Conservation (phyloP, 2,797 vertebrate species). For the Ctenochaetus hawaiiensis region DNA sequence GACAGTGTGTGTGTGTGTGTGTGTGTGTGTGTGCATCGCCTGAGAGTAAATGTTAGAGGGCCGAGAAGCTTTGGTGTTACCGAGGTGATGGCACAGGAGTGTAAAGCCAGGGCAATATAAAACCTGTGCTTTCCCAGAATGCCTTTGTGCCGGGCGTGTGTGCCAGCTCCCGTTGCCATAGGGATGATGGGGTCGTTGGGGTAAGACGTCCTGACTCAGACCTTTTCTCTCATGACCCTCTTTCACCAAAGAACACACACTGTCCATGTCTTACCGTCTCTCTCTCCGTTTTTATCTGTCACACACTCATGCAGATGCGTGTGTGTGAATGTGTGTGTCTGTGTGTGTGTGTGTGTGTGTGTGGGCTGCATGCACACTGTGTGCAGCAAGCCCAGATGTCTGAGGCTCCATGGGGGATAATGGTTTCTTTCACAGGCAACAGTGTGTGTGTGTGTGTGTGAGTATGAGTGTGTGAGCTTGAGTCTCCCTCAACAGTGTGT, state of each 20-base stretch:
- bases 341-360: conserved; percentile 39
- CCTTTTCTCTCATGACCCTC: conserved; percentile 71
- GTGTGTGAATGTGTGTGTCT: conserved; percentile 40
- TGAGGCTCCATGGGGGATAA: conserved; percentile 70
- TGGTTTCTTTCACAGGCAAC: conserved; percentile 74
- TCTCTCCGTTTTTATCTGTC: conserved; percentile 30
- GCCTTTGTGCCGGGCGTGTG: conserved; percentile 81
- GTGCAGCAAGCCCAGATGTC: conserved; percentile 74
- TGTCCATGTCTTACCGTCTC: conserved; percentile 1
- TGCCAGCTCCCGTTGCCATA: conserved; percentile 79
- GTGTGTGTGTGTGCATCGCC: conserved; percentile 33
- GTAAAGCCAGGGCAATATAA: conserved; percentile 84
- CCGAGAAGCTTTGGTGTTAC: conserved; percentile 75
- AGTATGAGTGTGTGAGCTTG: neutral
- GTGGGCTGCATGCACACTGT: conserved; percentile 51
- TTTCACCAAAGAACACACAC: conserved; percentile 37
- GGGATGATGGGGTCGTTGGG: conserved; percentile 67
- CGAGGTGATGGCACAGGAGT: conserved; percentile 76
- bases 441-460: conserved; percentile 22
- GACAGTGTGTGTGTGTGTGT: conserved; percentile 49
- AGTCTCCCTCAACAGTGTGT: conserved; percentile 31
- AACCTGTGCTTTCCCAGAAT: conserved; percentile 85
- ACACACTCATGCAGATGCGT: conserved; percentile 44
- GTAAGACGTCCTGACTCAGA: conserved; percentile 78
- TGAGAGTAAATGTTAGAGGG: conserved; percentile 81